These are phyloP conservation scores for Lepidurus arcticus DNA, from an alignment of 1,140 invertebrate species.

Conservation along the genomic window DNA sequence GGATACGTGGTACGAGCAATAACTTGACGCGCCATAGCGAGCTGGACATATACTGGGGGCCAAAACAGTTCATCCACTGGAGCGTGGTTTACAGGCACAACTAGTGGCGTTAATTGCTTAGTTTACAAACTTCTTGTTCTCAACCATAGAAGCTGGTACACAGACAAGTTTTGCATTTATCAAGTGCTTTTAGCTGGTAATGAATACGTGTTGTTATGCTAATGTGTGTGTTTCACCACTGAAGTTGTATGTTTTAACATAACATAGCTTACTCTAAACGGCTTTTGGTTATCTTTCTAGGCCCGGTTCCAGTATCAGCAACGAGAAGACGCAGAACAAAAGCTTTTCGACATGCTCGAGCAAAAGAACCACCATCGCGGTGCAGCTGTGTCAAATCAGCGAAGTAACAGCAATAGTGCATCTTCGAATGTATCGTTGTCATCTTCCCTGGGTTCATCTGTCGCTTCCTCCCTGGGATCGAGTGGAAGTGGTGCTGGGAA, in stretches of 20 bases:
- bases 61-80: background rate
- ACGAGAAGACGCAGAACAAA: constrained; percentile 64
- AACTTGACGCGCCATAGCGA: background rate
- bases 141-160: no score
- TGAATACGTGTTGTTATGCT: no score
- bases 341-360: constrained; percentile 62
- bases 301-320: constrained; percentile 67
- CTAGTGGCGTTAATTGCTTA: background rate
- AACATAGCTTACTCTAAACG: background rate
- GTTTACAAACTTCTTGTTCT: no score
- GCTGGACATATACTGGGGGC: background rate
- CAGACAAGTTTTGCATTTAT: no score
- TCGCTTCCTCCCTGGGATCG: constrained; percentile 40
- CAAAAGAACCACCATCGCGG: constrained; percentile 59
- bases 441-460: constrained; percentile 40
- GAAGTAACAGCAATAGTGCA: constrained; percentile 47
- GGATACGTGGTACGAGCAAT: background rate
- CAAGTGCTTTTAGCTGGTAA: no score
- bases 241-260: no score
- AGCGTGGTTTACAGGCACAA: background rate
- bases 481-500: constrained; percentile 35
- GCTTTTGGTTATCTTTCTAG: constrained; percentile 45
- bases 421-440: constrained; percentile 41
- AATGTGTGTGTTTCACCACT: no score
- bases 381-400: constrained; percentile 45